phyloP scores from a whole-genome alignment of 2,113 vertebrate species.

The Greenwoodochromis staneri region DNA sequence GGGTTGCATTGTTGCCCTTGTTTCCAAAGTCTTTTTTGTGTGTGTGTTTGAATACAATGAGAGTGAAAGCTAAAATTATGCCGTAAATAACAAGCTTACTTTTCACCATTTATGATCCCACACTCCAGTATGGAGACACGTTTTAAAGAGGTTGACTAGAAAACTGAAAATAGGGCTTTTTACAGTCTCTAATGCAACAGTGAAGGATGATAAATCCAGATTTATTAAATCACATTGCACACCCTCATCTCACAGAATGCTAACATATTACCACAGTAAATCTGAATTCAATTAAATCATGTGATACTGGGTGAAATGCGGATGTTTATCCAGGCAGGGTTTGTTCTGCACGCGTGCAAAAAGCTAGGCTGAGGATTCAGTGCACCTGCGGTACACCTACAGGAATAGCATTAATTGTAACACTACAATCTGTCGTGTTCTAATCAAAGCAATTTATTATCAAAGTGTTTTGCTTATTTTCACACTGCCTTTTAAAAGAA shows the following conservation, averaged over 20 bases:
- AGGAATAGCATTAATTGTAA: not conserved
- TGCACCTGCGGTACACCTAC: not conserved
- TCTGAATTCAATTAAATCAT: not conserved
- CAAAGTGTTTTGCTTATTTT: not conserved
- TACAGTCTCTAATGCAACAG: not conserved
- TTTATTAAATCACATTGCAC: not conserved
- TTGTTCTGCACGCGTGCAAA: not conserved
- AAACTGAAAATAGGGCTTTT: not conserved
- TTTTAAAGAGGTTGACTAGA: not conserved
- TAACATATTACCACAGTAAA: not conserved
- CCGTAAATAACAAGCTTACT: not conserved
- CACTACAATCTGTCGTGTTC: not conserved
- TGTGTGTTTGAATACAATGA: not conserved
- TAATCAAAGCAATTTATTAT: not conserved
- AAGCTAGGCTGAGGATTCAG: not conserved
- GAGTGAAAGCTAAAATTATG: not conserved
- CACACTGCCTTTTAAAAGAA: not conserved
- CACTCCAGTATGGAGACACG: not conserved
- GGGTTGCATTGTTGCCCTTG: not conserved
- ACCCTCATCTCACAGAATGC: not conserved
- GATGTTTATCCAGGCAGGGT: not conserved
- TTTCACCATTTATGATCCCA: not conserved
- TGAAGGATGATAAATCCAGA: not conserved
- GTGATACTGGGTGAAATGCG: not conserved
- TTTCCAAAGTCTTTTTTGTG: not conserved